A percentile compares a stretch with the other conserved stretches of the same genome.
Conservation (phyloP, 2,797 vertebrate species). For the Cuculus canorus region DNA sequence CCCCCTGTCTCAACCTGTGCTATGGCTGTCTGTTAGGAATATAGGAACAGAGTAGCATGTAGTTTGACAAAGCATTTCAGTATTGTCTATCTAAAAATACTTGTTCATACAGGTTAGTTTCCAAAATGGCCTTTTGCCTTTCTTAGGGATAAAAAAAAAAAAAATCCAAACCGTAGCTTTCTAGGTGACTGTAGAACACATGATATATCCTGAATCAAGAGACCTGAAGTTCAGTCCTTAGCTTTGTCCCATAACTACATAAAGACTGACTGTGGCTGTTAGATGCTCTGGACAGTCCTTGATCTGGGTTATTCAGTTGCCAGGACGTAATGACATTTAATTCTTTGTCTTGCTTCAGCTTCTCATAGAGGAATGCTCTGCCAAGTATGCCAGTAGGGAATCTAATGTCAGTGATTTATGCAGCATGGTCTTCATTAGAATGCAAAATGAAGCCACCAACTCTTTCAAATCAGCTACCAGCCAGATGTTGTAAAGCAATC, state of each 20-base stretch:
- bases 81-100: neutral
- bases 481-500: conserved; percentile 16
- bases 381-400: neutral
- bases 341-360: neutral
- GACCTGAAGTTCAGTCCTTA: neutral
- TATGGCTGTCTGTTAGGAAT: neutral
- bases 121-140: neutral
- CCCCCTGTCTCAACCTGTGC: neutral
- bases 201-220: neutral
- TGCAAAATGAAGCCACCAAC: conserved; percentile 14
- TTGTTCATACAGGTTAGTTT: neutral
- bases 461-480: conserved; percentile 16
- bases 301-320: neutral
- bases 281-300: neutral
- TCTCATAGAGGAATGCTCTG: neutral
- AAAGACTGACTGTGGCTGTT: neutral
- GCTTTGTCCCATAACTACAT: neutral
- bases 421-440: neutral
- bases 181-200: neutral
- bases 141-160: neutral
- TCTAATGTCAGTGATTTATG: neutral
- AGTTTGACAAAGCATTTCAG: conserved; percentile 3
- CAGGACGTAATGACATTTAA: neutral
- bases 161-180: neutral
- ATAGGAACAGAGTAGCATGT: neutral